phyloP scores from a whole-genome alignment of 2,888 invertebrate species.

The Dusona sp. region DNA sequence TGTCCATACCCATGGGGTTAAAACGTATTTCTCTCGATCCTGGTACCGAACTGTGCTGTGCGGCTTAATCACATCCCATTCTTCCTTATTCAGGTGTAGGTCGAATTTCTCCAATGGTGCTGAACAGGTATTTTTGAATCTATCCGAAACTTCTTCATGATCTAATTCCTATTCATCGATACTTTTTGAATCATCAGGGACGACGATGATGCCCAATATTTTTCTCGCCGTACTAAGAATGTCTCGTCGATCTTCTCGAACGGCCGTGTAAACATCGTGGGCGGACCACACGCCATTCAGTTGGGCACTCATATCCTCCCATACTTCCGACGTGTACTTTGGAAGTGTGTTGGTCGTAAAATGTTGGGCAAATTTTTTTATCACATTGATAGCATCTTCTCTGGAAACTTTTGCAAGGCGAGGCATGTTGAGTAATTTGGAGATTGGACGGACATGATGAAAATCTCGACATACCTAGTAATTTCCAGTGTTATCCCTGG shows the following conservation, averaged over 20 bases:
- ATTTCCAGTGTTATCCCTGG: too few species aligned
- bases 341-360: conserved; percentile 19
- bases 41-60: conserved; percentile 7
- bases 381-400: conserved; percentile 21
- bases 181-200: not conserved
- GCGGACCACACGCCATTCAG: conserved; percentile 13
- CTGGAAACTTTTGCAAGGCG: not conserved
- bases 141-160: not conserved
- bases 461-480: too few species aligned
- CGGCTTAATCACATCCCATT: conserved; percentile 47
- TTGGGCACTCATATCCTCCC: conserved; percentile 18
- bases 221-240: conserved; percentile 27
- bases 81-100: conserved; percentile 34
- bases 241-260: conserved; percentile 12
- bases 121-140: not conserved
- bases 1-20: conserved; percentile 51
- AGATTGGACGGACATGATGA: too few species aligned
- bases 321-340: conserved; percentile 11
- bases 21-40: conserved; percentile 28
- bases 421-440: too few species aligned
- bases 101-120: conserved; percentile 24
- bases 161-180: not conserved
- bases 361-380: conserved; percentile 6
- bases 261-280: conserved; percentile 9
- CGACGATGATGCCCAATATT: not conserved